Conservation (phyloP, 2,113 vertebrate species). For the Pardalotus punctatus region DNA sequence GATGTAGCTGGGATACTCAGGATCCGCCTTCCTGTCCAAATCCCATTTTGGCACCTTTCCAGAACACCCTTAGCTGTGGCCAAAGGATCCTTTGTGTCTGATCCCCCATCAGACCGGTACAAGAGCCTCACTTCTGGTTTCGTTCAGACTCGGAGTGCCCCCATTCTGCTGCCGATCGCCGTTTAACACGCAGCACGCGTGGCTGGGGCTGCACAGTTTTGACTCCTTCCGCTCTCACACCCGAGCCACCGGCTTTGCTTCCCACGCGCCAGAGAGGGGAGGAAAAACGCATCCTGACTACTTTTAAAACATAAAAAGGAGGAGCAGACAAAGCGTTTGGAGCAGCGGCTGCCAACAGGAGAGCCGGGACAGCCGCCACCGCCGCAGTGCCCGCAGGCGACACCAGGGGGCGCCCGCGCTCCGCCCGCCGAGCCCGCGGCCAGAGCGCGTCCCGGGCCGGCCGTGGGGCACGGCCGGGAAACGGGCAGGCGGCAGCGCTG, state of each 20-base stretch:
- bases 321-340: fast-evolving
- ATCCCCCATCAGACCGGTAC: not conserved
- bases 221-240: not conserved
- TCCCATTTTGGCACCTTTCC: not conserved
- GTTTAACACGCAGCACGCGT: not conserved
- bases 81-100: not conserved
- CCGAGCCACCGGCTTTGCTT: not conserved
- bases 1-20: not conserved
- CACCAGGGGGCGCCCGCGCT: not conserved
- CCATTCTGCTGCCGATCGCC: fast-evolving
- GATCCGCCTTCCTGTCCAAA: not conserved
- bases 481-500: fast-evolving
- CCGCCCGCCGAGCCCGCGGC: not conserved
- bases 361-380: not conserved
- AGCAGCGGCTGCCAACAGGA: fast-evolving
- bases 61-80: not conserved
- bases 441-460: fast-evolving
- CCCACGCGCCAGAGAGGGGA: fast-evolving
- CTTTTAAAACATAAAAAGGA: not conserved
- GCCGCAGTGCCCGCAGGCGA: not conserved
- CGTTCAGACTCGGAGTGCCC: fast-evolving
- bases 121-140: not conserved
- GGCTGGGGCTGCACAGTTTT: fast-evolving
- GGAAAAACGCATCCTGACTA: fast-evolving
- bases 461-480: fast-evolving